Evolutionary conservation across 2,113 vertebrate species (phyloP), one percentile per base, ranked within the genome.

Genomic region (Plecturocebus donacophilus): DNA sequence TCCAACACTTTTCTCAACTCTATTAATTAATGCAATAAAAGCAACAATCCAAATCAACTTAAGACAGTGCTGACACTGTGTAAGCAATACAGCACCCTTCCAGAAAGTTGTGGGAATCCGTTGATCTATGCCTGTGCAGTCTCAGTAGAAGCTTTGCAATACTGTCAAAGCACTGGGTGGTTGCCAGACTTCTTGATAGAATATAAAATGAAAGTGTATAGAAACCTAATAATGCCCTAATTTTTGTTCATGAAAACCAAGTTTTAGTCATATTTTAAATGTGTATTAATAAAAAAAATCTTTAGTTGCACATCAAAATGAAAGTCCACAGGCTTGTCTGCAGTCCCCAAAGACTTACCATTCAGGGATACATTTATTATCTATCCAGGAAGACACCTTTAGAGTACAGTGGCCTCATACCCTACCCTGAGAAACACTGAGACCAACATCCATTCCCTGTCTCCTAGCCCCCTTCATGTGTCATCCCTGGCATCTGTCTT

Each of bases 241-340:
- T 35, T 82, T 95, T 71, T 90, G 40, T 70, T 93, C 42, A 40
- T 64, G 79, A 38, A 95, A 94, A 91, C n/a, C 71, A 66, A 66
- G 25, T 42, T 77, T 89, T 64, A 52, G 42, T 83, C 84, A 13
- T 35, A 76, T 54, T 76, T 70, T 86, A 52, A 19, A 85, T 30
- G 73, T 61, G 73, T 58, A 45, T 71, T 70, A 80, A 30, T 52
- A 81, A 89, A 77, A 40, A 21, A 70, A 38, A 30, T 21, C 9
- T 45, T 77, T 47, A 3, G 61, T 45, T 38, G 42, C 23, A 7
- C 23, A 75, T 64, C n/a, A 73, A 40, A 54, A 40, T 76, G 35
- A 70, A 89, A 47, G 27, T 54, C 20, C 20, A 2, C 20, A 21
- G 2, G 6, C 6, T 76, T 30, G 30, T 76, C 9, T 95, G 8